Conservation (phyloP, 2,113 vertebrate genomes). For the Rhinogobius similis region DNA sequence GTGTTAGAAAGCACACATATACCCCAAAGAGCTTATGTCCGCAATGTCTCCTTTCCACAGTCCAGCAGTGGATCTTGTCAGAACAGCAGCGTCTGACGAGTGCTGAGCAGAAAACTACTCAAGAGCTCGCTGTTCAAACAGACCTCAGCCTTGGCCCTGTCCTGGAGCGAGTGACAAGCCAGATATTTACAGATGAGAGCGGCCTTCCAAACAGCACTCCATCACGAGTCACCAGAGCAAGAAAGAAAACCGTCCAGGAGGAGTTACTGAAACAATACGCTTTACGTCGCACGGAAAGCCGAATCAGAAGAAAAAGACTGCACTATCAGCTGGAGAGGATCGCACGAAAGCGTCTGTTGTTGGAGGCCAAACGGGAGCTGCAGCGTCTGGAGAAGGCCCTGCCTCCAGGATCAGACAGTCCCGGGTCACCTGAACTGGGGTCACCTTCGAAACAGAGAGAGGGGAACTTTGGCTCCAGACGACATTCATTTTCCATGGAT, state of each 20-base stretch:
- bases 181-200: slow-evolving; percentile 24
- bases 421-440: slow-evolving; percentile 39
- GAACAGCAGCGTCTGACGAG: slow-evolving; percentile 78
- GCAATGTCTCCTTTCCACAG: slow-evolving; percentile 71
- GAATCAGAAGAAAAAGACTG: slow-evolving; percentile 78
- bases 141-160: slow-evolving; percentile 57
- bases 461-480: slow-evolving; percentile 45
- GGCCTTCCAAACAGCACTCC: slow-evolving; percentile 12
- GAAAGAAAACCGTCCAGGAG: slow-evolving; percentile 81
- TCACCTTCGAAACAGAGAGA: slow-evolving; percentile 41
- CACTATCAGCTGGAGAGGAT: slow-evolving; percentile 86
- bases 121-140: slow-evolving; percentile 79
- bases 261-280: slow-evolving; percentile 81
- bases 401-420: slow-evolving; percentile 59
- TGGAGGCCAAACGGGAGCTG: slow-evolving; percentile 86
- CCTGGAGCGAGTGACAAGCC: slow-evolving; percentile 34
- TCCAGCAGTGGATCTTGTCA: slow-evolving; percentile 85
- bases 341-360: slow-evolving; percentile 84
- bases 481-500: slow-evolving; percentile 75
- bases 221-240: slow-evolving; percentile 56
- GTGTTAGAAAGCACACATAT: background rate
- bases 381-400: slow-evolving; percentile 80
- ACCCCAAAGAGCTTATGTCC: background rate
- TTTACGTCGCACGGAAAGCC: slow-evolving; percentile 78
- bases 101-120: slow-evolving; percentile 71